These are phyloP conservation scores for Heterodera filipjevi DNA, from an alignment of 2,888 invertebrate species.

Conservation along the genomic window DNA sequence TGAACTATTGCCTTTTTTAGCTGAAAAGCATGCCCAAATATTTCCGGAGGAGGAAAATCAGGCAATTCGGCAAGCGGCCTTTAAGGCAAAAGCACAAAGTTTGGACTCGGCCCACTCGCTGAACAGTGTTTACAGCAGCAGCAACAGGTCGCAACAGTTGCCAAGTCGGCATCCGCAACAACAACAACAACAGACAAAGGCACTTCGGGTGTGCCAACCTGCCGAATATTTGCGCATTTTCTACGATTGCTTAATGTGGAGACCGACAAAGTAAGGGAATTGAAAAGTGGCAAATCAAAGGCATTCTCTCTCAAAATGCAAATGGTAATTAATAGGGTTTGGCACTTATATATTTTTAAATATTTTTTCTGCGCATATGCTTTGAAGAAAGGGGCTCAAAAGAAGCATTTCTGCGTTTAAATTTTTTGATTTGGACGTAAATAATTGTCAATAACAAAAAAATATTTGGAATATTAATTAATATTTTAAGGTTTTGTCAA, in stretches of 20 bases:
- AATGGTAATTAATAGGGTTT: background rate
- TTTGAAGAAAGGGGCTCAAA: no score
- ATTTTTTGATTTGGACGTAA: no score
- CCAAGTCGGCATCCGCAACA: background rate
- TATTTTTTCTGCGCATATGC: no score
- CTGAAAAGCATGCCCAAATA: conserved; percentile 43
- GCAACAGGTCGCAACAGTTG: no score
- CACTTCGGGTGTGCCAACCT: conserved; percentile 21
- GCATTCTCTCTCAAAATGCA: background rate
- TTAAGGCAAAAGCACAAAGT: conserved; percentile 23
- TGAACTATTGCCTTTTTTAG: conserved; percentile 32
- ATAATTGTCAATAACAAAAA: no score
- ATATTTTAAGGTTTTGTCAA: no score
- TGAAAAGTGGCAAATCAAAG: background rate
- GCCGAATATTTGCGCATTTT: conserved; percentile 41
- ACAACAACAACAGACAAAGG: conserved; percentile 15
- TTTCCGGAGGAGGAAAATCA: conserved; percentile 39
- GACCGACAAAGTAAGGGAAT: conserved; percentile 29
- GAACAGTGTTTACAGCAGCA: background rate
- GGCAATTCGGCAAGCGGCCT: conserved; percentile 30
- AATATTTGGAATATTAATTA: no score
- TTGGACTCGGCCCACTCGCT: conserved; percentile 13
- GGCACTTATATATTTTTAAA: no score
- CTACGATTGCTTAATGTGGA: conserved; percentile 44
- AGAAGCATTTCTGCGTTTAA: no score